Evolutionary conservation across 2,888 invertebrate genomes (phyloP).

Genomic region (Drosophila austrosaltans): DNA sequence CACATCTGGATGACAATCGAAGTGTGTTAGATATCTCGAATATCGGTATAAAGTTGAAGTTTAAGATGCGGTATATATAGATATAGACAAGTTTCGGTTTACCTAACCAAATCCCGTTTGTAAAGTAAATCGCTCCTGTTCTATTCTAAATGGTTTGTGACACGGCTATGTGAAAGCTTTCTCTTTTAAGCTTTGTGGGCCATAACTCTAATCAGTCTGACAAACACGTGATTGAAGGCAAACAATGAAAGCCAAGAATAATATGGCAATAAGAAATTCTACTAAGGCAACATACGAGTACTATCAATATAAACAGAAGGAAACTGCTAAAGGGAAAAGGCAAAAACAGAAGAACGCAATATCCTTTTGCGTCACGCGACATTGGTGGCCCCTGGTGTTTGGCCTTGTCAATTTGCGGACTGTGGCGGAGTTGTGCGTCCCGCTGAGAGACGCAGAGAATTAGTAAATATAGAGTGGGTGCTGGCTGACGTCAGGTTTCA

Average conservation of each 20-base stretch:
- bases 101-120: too few relatives aligned
- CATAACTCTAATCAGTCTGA: slow-evolving; percentile 59
- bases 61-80: too few relatives aligned
- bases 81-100: too few relatives aligned
- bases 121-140: not conserved
- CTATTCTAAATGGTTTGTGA: not conserved
- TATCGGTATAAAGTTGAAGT: too few relatives aligned
- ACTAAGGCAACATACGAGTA: slow-evolving; percentile 33
- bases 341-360: slow-evolving; percentile 56
- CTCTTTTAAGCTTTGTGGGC: slow-evolving; percentile 8
- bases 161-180: slow-evolving; percentile 55
- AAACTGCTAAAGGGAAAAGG: slow-evolving; percentile 7
- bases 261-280: slow-evolving; percentile 24
- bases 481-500: slow-evolving; percentile 64
- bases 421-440: slow-evolving; percentile 40
- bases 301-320: slow-evolving; percentile 12
- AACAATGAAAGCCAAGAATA: slow-evolving; percentile 40
- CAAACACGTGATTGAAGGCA: slow-evolving; percentile 64
- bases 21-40: too few relatives aligned
- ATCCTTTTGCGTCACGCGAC: slow-evolving; percentile 73
- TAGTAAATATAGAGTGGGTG: not conserved
- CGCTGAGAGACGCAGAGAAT: not conserved
- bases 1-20: too few relatives aligned
- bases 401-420: slow-evolving; percentile 57
- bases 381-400: slow-evolving; percentile 54